Evolutionary conservation across 2,888 invertebrate species (phyloP), one percentile per base, ranked within the genome.

Genomic region (Galeruca laticollis): DNA sequence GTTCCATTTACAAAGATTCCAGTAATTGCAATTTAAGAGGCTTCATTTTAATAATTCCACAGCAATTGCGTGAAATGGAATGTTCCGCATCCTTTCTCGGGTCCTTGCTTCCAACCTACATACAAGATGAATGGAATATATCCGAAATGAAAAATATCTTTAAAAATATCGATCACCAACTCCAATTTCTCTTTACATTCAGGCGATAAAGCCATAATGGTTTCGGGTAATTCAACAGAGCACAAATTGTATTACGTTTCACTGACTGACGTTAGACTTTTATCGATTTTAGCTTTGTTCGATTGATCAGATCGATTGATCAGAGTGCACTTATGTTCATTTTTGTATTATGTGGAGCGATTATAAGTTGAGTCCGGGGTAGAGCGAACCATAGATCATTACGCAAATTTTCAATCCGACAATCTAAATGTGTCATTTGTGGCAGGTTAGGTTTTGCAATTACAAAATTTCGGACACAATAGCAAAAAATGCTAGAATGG

Each of bases 71-170:
- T 78, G n/a, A 78, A 68, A 54, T 77, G 77, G 35, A 79, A 80
- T 10, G 75, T 73, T 6, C 75, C 77, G 67, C 80, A 80, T 61
- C 79, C 80, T 13, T 71, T 68, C 52, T 81, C 78, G 1, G 81
- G 80, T n/a, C 82, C 81, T 62, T 77, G 72, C 60, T 74, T 78
- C 76, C 78, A 82, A 11, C 82, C 82, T 62, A 80, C 73, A 62
- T 80, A 82, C 13, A 82, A 56, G 4, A 82, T 73, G 40, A 80
- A 78, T 2, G 82, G 82, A 35, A 82, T 79, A 65, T 75, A 82
- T 18, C 82, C 81, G 47, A 77, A 60, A 43, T 80, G 79, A 71
- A 81, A 80, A 26, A 73, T 60, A 51, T 60, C 75, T 49, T 74
- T 76, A 3, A 74, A 37, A 10, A 76, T 4, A 35, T 78, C 75